These are phyloP conservation scores for Thalassarche chlororhynchos DNA, from an alignment of 2,113 vertebrate species.

Conservation along the genomic window DNA sequence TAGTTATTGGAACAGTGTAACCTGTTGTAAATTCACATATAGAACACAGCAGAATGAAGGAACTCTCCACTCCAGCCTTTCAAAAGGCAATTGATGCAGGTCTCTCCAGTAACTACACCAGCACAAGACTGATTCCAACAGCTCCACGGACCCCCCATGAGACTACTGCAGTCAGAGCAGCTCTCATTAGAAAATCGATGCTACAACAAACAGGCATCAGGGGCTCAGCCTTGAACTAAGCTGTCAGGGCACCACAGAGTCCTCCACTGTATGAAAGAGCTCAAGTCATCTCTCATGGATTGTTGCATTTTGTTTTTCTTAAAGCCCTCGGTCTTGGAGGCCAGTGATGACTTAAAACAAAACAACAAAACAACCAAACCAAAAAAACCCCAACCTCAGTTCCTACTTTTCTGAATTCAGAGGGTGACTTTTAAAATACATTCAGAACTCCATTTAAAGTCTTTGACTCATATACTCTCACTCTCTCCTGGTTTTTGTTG, in stretches of 20 bases:
- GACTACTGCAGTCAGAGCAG: background rate
- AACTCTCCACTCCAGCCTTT: background rate
- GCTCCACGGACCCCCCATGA: background rate
- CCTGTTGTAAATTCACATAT: background rate
- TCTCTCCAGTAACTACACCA: background rate
- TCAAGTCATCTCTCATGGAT: background rate
- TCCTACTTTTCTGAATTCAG: background rate
- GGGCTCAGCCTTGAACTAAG: background rate
- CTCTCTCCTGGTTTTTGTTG: too few relatives aligned
- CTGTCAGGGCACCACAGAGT: background rate
- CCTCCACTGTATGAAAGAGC: background rate
- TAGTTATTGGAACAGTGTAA: background rate
- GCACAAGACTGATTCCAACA: background rate
- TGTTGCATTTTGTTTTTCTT: background rate
- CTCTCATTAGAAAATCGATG: background rate
- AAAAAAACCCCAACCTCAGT: background rate
- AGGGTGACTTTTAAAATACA: background rate
- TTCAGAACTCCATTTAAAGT: background rate
- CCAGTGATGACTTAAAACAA: background rate
- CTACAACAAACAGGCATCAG: background rate
- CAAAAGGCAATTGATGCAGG: background rate
- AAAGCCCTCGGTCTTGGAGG: background rate
- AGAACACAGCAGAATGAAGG: background rate
- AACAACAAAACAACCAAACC: background rate
- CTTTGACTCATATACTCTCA: background rate